Base-by-base conservation (phyloP, 2,113 vertebrate species). In the Pseudorasbora parva region DNA sequence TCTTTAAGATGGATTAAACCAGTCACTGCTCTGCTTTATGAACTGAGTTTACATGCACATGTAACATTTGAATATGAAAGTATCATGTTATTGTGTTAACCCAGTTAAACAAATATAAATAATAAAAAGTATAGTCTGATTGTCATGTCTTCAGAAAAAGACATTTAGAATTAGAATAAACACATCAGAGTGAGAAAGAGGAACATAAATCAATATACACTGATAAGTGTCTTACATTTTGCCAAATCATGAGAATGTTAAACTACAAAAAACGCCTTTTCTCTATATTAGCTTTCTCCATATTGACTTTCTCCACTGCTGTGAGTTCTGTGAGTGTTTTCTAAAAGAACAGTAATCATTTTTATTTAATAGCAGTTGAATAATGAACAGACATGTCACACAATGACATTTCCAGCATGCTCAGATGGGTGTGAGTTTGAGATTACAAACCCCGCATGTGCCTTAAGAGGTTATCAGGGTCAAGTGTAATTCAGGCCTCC, bases 331-430 rank as follows among this genome's bases (percentile, higher is more conserved):
- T 37, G 45, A 45, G 15, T 43, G 27, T 23, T 19, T 69, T 59
- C 25, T 69, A 17, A 66, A 66, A 49, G 78, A 14, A 33, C 19
- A 4, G 30, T 73, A 45, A 69, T 68, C 14, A 15, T 76, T 75
- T 64, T 30, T 21, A 5, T 51, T 85, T 81, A 27, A 41, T 51
- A 8, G 21, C 11, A n/a, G 72, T 41, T 60, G 23, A 23, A 37
- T 82, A n/a, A 27, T 27, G 41, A 60, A 72, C 12, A 30, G 62
- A 78, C 17, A 19, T 21, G 21, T 47, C 49, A 14, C 14, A 68
- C 19, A 19, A 75, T 84, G 45, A 47, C 23, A 62, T 84, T 72
- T 87, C 30, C 72, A 66, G n/a, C 62, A 45, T 74, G 75, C 57
- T 25, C 33, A 2, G 30, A 43, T 19, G 11, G 59, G 49, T 74